These are phyloP conservation scores for Onychostruthus taczanowskii DNA, from an alignment of 2,113 vertebrate species.

Conservation along the genomic window DNA sequence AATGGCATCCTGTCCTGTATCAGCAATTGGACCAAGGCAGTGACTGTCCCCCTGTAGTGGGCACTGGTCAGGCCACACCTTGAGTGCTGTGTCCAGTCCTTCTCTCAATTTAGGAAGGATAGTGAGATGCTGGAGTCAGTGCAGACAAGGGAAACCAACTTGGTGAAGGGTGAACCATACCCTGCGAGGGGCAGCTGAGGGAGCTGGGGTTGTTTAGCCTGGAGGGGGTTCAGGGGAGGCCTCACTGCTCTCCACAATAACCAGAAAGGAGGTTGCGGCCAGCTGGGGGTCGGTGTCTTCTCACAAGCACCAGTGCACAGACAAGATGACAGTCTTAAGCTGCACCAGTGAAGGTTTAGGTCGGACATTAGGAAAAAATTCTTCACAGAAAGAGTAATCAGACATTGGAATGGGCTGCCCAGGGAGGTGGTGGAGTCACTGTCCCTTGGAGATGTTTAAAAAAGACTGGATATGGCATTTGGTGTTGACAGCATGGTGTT, in stretches of 20 bases:
- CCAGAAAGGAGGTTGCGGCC: neutral
- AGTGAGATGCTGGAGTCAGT: fast-evolving
- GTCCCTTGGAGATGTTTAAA: neutral
- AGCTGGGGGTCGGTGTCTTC: fast-evolving
- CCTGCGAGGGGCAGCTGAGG: neutral
- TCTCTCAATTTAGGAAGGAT: neutral
- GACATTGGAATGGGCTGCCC: neutral
- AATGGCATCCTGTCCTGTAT: neutral
- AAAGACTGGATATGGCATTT: neutral
- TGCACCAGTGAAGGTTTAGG: neutral
- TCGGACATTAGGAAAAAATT: neutral
- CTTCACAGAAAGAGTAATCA: neutral
- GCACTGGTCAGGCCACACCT: neutral
- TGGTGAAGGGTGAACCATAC: neutral
- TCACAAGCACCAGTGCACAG: neutral
- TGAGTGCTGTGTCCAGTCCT: neutral
- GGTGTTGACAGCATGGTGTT: neutral
- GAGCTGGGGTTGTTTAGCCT: neutral
- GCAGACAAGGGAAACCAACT: neutral
- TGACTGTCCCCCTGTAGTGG: neutral
- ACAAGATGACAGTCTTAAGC: neutral
- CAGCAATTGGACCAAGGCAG: neutral
- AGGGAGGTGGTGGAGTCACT: neutral
- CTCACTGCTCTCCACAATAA: neutral
- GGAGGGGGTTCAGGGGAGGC: too few species aligned